Percentiles rank a stretch among this genome's conserved stretches.
Evolutionary conservation across 2,888 invertebrate species (phyloP).

Genomic region (Coenonympha arcania): DNA sequence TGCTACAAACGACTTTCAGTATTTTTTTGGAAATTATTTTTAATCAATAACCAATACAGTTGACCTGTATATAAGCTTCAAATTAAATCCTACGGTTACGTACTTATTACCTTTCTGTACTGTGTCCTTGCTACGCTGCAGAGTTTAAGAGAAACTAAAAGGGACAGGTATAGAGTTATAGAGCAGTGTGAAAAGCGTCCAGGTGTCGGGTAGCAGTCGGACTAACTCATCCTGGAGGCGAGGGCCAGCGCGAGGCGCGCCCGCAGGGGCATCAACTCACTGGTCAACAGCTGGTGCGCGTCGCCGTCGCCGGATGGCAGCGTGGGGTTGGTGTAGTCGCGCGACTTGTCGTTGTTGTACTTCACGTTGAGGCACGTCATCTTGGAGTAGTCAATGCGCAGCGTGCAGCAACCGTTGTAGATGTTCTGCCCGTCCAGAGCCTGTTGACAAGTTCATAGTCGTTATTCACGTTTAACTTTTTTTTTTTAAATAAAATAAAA

Average conservation of each 20-base stretch:
- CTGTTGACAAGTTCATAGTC: constrained; percentile 63
- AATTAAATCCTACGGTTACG: too few relatives aligned
- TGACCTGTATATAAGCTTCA: too few relatives aligned
- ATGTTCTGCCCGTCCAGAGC: constrained; percentile 98
- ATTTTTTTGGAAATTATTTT: too few relatives aligned
- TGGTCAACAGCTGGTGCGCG: constrained; percentile 76
- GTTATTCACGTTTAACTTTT: too few relatives aligned
- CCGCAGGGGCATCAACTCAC: constrained; percentile 77
- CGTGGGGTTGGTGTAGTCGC: constrained; percentile 99
- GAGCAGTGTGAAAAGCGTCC: constrained; percentile 47
- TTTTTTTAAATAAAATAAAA: too few relatives aligned
- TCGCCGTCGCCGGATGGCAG: constrained; percentile 94
- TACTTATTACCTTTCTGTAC: too few relatives aligned
- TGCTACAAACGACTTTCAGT: too few relatives aligned
- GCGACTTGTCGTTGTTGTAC: constrained; percentile 99
- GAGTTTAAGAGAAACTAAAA: background rate
- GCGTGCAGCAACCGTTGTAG: constrained; percentile 99
- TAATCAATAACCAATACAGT: too few relatives aligned
- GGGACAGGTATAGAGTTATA: constrained; percentile 33
- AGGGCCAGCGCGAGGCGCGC: constrained; percentile 69
- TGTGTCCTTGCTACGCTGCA: background rate
- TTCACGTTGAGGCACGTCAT: constrained; percentile 98
- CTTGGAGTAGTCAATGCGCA: constrained; percentile 99
- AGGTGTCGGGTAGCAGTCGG: constrained; percentile 63
- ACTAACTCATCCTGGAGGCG: constrained; percentile 78